A percentile compares a stretch with the other conserved stretches of the same genome.
These are phyloP conservation scores for Nothura maculosa DNA, from an alignment of 2,797 vertebrate species.

Conservation along the genomic window DNA sequence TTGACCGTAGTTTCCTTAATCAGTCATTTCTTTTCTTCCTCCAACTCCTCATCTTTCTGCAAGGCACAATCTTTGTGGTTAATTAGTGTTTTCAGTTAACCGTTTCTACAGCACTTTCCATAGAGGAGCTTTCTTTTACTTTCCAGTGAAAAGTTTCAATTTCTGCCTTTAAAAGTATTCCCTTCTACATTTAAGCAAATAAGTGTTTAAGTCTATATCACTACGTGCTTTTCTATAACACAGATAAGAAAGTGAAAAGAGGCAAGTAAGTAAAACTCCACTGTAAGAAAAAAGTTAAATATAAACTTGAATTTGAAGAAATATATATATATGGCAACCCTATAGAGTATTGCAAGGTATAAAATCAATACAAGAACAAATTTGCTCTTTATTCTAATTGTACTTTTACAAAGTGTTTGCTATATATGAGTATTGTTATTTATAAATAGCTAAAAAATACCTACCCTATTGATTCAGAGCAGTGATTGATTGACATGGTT, in stretches of 20 bases:
- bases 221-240: neutral
- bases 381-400: slow-evolving; percentile 21
- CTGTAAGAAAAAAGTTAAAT: neutral
- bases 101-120: neutral
- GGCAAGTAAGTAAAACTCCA: neutral
- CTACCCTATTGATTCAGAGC: slow-evolving; percentile 32
- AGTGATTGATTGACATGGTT: slow-evolving; percentile 23
- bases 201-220: neutral
- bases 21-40: neutral
- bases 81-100: neutral
- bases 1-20: neutral
- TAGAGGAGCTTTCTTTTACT: fast-evolving
- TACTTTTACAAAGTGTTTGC: slow-evolving; percentile 46
- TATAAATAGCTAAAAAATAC: slow-evolving; percentile 48
- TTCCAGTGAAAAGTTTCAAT: neutral
- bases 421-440: slow-evolving; percentile 32
- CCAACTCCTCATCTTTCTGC: neutral
- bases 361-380: slow-evolving; percentile 48
- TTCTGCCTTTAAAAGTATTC: neutral
- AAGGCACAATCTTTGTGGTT: neutral
- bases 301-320: neutral
- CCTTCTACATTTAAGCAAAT: neutral
- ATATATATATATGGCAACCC: neutral
- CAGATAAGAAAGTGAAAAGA: neutral
- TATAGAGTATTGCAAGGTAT: neutral